These are phyloP conservation scores for Zosterops borbonicus DNA, from an alignment of 2,113 vertebrate species.

Conservation along the genomic window DNA sequence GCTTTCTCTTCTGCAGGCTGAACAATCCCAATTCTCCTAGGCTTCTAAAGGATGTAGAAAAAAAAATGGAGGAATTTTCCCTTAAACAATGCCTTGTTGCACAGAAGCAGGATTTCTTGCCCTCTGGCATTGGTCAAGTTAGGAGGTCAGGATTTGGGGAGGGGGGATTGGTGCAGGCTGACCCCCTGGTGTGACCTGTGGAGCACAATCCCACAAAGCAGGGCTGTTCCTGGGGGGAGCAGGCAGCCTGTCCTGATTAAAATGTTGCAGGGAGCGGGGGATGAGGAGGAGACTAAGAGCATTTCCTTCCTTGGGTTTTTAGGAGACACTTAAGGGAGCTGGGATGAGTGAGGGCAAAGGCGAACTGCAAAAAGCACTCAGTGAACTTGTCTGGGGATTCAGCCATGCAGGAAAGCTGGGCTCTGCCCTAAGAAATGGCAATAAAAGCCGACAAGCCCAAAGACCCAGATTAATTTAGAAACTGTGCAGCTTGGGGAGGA, in stretches of 20 bases:
- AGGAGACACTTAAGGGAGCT: slow-evolving; percentile 26
- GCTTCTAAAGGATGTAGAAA: background rate
- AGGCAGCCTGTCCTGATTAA: background rate
- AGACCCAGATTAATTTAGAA: slow-evolving; percentile 13
- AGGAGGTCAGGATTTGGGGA: background rate
- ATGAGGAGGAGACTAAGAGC: background rate
- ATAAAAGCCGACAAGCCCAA: background rate
- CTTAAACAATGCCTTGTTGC: background rate
- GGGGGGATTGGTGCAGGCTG: background rate
- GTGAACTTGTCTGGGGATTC: background rate
- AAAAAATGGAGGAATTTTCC: background rate
- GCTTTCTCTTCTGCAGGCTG: background rate
- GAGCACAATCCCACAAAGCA: background rate
- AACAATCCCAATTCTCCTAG: background rate
- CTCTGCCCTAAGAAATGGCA: background rate
- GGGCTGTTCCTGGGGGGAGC: background rate
- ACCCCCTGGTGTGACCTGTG: background rate
- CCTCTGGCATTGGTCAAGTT: background rate
- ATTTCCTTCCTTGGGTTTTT: background rate
- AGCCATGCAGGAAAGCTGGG: background rate
- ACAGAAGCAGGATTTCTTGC: background rate
- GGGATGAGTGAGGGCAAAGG: background rate
- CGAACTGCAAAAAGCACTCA: background rate
- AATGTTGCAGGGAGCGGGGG: background rate
- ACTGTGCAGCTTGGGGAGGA: background rate